Evolutionary conservation across 1,140 invertebrate species (phyloP).

Genomic region (Spodoptera litura): DNA sequence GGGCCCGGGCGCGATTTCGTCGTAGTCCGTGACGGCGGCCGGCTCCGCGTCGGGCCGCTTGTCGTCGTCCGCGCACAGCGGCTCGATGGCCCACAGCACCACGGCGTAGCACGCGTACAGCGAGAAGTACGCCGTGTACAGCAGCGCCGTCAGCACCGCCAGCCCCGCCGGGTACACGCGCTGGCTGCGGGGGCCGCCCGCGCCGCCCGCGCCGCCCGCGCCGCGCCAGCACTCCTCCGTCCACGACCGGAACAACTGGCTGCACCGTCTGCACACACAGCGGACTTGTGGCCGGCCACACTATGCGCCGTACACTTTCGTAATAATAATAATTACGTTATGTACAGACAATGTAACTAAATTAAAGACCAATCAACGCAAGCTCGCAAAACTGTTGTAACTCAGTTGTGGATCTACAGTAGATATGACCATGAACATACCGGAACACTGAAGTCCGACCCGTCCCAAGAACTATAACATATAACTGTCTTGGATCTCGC

Average conservation of each 20-base stretch:
- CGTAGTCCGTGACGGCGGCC: constrained; percentile 58
- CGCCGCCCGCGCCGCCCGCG: constrained; percentile 52
- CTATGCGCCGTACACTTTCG: too few species aligned
- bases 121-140: constrained; percentile 64
- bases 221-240: constrained; percentile 65
- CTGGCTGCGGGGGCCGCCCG: constrained; percentile 11
- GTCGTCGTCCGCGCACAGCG: constrained; percentile 58
- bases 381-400: too few species aligned
- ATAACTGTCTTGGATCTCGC: too few species aligned
- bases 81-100: constrained; percentile 69
- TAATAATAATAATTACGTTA: too few species aligned
- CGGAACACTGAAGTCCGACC: too few species aligned
- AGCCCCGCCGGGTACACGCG: constrained; percentile 56
- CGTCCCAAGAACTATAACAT: too few species aligned
- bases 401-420: too few species aligned
- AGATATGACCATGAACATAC: too few species aligned
- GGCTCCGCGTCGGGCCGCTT: constrained; percentile 46
- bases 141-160: constrained; percentile 54
- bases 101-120: constrained; percentile 57
- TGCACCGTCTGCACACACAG: constrained; percentile 56
- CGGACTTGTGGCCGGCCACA: too few species aligned
- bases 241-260: constrained; percentile 66
- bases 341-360: not conserved
- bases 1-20: constrained; percentile 45
- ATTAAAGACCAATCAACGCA: too few species aligned